A percentile compares a stretch with the other conserved stretches of the same genome.
Evolutionary conservation across 2,797 vertebrate genomes (phyloP).

Genomic region (Ctenosaura bakeri): DNA sequence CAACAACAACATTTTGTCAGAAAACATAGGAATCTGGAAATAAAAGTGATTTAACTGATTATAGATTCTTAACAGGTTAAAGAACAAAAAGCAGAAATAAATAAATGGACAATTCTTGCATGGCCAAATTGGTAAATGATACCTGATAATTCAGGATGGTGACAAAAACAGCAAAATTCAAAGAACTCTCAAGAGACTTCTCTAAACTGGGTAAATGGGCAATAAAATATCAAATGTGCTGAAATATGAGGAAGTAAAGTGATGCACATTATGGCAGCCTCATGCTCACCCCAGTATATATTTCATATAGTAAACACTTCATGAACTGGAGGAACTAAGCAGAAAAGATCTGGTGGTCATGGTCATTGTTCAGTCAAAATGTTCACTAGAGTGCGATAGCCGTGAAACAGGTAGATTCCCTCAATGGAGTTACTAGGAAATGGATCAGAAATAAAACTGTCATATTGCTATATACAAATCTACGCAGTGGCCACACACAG

Average conservation of each 20-base stretch:
- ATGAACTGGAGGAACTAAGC: neutral
- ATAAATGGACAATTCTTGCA: neutral
- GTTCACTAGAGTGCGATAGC: too few relatives aligned
- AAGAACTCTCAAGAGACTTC: too few relatives aligned
- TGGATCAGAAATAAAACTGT: too few relatives aligned
- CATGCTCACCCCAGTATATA: neutral
- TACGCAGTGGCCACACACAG: too few relatives aligned
- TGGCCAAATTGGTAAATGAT: neutral
- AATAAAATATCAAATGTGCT: neutral
- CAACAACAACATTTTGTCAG: neutral
- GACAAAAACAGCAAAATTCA: too few relatives aligned
- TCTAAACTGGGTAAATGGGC: neutral
- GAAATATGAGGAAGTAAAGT: neutral
- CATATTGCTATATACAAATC: too few relatives aligned
- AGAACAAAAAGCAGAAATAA: neutral
- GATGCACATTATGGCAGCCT: neutral
- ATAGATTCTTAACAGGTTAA: too few relatives aligned
- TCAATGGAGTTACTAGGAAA: too few relatives aligned
- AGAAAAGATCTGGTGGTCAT: neutral
- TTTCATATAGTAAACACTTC: neutral
- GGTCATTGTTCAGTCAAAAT: too few relatives aligned
- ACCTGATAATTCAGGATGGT: neutral
- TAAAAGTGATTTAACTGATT: neutral
- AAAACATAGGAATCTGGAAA: neutral
- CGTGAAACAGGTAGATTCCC: too few relatives aligned